Evolutionary conservation across 2,797 vertebrate genomes (phyloP), one percentile per base, ranked within the genome.

Genomic region (Brotula barbata): DNA sequence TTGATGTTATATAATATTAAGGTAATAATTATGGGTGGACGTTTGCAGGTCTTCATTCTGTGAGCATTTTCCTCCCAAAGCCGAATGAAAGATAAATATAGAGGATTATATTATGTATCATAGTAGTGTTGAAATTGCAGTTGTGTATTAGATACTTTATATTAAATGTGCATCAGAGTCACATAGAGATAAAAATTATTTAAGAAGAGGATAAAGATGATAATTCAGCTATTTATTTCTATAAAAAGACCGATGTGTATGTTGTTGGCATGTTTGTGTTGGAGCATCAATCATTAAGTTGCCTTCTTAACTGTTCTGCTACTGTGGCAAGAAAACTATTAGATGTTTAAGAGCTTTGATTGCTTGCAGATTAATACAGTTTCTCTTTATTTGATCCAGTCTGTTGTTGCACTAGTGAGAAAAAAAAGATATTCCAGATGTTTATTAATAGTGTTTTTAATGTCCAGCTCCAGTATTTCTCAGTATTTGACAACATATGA

Each of bases 251-350:
- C 85, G 60, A 88, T 80, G 89, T 93, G 88, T 92, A 90, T 89
- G 90, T 86, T 90, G 90, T 92, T 92, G 89, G 92, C 92, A 92
- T 93, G 92, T 92, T 92, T 91, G 89, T 92, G 91, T 91, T 91
- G 62, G 70, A 87, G 89, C 90, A 91, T 90, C 87, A 83, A 87
- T 91, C 89, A 91, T 93, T 90, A 75, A 85, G 89, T 92, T 93
- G 92, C 91, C 92, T 93, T 93, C 81, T 86, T 87, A 90, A 88
- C 78, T 87, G 89, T 91, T 89, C 85, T 89, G 90, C 89, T 90
- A 88, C 90, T 89, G 89, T 91, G 83, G 87, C 82, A 71, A 91
- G 87, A 89, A 74, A 87, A 84, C 75, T 85, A 87, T 81, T 89
- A 80, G 83, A 87, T 88, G 86, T 90, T 85, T 82, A 88, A 89